These are phyloP conservation scores for Crotalus horridus DNA, from an alignment of 2,113 vertebrate genomes.

Conservation along the genomic window DNA sequence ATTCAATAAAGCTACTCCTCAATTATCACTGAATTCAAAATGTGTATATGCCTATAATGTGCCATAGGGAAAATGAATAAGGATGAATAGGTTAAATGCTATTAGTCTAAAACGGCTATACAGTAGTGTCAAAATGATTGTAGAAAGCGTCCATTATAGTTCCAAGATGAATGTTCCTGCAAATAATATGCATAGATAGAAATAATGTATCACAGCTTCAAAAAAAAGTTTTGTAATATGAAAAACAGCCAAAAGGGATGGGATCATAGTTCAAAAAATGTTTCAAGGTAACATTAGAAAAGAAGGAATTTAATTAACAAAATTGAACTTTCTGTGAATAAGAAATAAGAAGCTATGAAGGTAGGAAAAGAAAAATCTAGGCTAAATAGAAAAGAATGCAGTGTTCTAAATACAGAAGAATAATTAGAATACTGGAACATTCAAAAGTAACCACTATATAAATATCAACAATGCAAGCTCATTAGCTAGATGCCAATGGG, in stretches of 20 bases:
- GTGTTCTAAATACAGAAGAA: conserved; percentile 7
- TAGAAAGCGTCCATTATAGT: background rate
- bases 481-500: conserved; percentile 14
- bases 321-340: conserved; percentile 41
- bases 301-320: conserved; percentile 38
- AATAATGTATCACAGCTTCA: conserved; percentile 5
- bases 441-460: conserved; percentile 35
- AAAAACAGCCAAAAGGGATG: conserved; percentile 44
- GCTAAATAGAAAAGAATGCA: conserved; percentile 25
- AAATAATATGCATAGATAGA: background rate
- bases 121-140: background rate
- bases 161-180: background rate
- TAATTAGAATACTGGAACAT: conserved; percentile 41
- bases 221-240: conserved; percentile 1
- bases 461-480: conserved; percentile 26
- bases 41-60: background rate
- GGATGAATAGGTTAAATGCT: background rate
- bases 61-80: background rate
- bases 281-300: conserved; percentile 54
- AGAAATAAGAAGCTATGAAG: conserved; percentile 35
- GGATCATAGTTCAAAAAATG: conserved; percentile 42
- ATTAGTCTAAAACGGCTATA: background rate
- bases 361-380: conserved; percentile 44
- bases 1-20: background rate
- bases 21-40: background rate